Percentiles rank a stretch among this genome's conserved stretches.
These are phyloP conservation scores for Onychostoma macrolepis DNA, from an alignment of 2,113 vertebrate genomes.

Conservation along the genomic window DNA sequence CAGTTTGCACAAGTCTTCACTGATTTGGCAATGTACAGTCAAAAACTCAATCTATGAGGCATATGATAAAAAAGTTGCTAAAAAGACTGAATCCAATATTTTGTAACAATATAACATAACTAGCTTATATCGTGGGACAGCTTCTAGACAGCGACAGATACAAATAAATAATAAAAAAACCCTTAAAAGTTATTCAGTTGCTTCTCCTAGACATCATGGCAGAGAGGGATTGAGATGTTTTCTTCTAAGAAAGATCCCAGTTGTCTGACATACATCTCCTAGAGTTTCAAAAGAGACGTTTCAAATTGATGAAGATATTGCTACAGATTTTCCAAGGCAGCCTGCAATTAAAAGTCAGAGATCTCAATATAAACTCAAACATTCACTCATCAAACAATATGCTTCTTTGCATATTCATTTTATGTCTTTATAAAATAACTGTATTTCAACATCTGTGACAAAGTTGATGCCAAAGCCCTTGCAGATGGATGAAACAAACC, in stretches of 20 bases:
- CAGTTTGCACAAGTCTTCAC: too few species aligned
- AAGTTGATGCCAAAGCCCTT: neutral
- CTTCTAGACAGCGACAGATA: neutral
- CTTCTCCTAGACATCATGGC: neutral
- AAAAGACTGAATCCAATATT: too few species aligned
- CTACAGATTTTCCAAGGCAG: neutral
- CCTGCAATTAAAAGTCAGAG: neutral
- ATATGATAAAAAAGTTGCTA: too few species aligned
- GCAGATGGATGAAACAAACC: neutral
- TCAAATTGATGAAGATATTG: neutral
- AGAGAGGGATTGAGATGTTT: neutral
- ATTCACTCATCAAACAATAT: neutral
- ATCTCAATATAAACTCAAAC: neutral
- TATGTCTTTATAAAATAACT: neutral
- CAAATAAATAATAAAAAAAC: neutral
- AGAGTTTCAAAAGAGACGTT: neutral
- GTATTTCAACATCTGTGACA: neutral
- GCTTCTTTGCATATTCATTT: neutral
- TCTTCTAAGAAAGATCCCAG: neutral
- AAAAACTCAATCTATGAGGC: too few species aligned
- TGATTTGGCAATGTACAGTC: too few species aligned
- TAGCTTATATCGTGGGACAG: too few species aligned
- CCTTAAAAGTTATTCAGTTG: neutral
- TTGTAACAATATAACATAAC: too few species aligned
- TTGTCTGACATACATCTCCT: neutral